Evolutionary conservation across 2,888 invertebrate species (phyloP).

Genomic region (Ormyrus labotus): DNA sequence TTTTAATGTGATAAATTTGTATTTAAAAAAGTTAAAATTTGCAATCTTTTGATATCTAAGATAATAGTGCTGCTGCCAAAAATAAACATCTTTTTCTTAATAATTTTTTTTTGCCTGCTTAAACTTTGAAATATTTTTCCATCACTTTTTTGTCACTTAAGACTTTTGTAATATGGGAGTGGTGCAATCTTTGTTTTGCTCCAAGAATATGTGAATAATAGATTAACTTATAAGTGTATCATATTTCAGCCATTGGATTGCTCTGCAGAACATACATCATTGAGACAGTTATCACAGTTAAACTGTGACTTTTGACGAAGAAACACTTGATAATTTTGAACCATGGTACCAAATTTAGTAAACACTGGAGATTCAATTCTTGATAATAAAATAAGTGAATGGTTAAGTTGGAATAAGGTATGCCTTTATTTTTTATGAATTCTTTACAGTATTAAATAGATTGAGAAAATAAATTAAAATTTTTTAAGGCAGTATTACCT

Average conservation of each 20-base stretch:
- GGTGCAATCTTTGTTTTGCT: conserved; percentile 20
- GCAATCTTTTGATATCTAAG: not conserved
- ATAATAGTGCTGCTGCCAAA: no score
- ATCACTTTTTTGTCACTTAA: conserved; percentile 10
- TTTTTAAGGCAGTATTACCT: no score
- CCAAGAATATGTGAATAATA: conserved; percentile 5
- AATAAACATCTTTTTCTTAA: no score
- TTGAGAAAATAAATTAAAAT: not conserved
- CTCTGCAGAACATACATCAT: not conserved
- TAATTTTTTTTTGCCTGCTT: not conserved
- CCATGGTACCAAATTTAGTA: conserved; percentile 58
- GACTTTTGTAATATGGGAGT: conserved; percentile 12
- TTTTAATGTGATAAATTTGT: no score
- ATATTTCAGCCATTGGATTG: conserved; percentile 39
- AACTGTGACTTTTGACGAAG: conserved; percentile 28
- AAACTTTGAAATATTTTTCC: not conserved
- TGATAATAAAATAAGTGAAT: conserved; percentile 83
- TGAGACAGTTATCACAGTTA: conserved; percentile 30
- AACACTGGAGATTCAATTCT: conserved; percentile 79
- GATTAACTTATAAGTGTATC: conserved; percentile 34
- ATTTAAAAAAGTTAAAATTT: no score
- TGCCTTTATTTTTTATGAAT: conserved; percentile 45
- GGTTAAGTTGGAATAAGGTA: conserved; percentile 87
- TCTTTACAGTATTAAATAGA: not conserved
- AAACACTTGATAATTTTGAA: conserved; percentile 14